Base-by-base conservation (phyloP, 1,140 invertebrate species). In the Globodera rostochiensis region DNA sequence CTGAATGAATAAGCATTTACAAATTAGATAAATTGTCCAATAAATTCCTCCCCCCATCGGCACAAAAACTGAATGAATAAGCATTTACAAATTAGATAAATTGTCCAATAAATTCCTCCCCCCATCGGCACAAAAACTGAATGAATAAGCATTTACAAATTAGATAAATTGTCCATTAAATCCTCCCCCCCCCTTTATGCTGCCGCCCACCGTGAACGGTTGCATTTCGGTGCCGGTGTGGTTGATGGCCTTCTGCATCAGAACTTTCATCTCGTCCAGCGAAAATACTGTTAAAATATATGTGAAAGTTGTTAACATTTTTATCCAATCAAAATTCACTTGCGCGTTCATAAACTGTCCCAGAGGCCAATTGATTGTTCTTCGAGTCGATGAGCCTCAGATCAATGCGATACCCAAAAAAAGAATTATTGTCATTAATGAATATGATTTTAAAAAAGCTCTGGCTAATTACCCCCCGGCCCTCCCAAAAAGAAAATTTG, bases 91-190 rank as follows among this genome's bases (percentile, higher is more conserved):
- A 71, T 9, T 9, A 11, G 0, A 9, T 15, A 70, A 78, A 60
- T 60, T 13, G 9, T 11, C 15, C 57, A 60, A 19, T 7, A 25
- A 25, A 25, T 25, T 1, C n/a, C n/a, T n/a, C n/a, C n/a, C n/a
- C n/a, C n/a, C 86, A 90, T 73, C 88, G 84, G 71, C 84, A 89
- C n/a, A 88, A 70, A 73, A 69, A n/a, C 25, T 71, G 25, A 45
- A 21, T 45, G n/a, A 36, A 71, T 47, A 47, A 6, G 4, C 9
- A 71, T 4, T 8, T 71, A 47, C 4, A 11, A 9, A 71, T 7
- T 8, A 11, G 3, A 71, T 13, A 70, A 78, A 60, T 60, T 15
- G 9, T 13, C 15, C 57, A 60, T 1, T 8, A 36, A 36, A 36
- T 36, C n/a, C n/a, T 1, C 25, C 25, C 25, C 36, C 36, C 36